A percentile compares a stretch with the other conserved stretches of the same genome.
Conservation (phyloP, 2,797 vertebrate genomes). For the Artibeus jamaicensis region DNA sequence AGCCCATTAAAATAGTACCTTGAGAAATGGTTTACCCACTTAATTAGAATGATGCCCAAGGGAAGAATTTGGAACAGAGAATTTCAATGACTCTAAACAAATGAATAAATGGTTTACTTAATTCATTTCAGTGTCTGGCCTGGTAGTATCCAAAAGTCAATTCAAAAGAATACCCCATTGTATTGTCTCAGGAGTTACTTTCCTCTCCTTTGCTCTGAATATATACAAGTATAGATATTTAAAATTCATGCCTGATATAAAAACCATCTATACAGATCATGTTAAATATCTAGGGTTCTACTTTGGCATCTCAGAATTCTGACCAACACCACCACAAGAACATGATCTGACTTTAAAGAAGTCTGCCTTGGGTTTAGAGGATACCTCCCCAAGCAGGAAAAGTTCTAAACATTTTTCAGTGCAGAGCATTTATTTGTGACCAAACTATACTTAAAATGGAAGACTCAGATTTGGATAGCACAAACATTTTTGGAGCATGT, state of each 20-base stretch:
- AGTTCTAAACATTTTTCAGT: background rate
- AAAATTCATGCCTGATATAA: slow-evolving; percentile 45
- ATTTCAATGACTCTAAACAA: slow-evolving; percentile 59
- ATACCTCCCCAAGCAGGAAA: background rate
- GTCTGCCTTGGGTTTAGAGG: background rate
- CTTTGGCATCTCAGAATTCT: slow-evolving; percentile 32
- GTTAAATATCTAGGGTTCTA: slow-evolving; percentile 29
- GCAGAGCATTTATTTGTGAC: background rate
- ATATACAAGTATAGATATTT: background rate
- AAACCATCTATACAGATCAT: slow-evolving; percentile 22
- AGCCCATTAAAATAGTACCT: slow-evolving; percentile 29
- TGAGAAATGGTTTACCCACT: slow-evolving; percentile 27
- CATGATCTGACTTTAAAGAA: slow-evolving; percentile 42
- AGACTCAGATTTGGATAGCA: background rate
- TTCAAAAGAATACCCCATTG: slow-evolving; percentile 22
- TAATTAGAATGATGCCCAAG: slow-evolving; percentile 50
- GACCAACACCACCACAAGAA: background rate
- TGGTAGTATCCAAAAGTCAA: slow-evolving; percentile 22
- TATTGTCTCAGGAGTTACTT: background rate
- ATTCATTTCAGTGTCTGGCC: slow-evolving; percentile 30
- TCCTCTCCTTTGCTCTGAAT: slow-evolving; percentile 26
- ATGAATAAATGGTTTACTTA: slow-evolving; percentile 13
- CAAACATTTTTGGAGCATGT: background rate
- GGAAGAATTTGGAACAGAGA: slow-evolving; percentile 43
- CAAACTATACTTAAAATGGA: background rate